These are phyloP conservation scores for Alcedo quadribrachys DNA, from an alignment of 2,797 vertebrate genomes.

Conservation along the genomic window DNA sequence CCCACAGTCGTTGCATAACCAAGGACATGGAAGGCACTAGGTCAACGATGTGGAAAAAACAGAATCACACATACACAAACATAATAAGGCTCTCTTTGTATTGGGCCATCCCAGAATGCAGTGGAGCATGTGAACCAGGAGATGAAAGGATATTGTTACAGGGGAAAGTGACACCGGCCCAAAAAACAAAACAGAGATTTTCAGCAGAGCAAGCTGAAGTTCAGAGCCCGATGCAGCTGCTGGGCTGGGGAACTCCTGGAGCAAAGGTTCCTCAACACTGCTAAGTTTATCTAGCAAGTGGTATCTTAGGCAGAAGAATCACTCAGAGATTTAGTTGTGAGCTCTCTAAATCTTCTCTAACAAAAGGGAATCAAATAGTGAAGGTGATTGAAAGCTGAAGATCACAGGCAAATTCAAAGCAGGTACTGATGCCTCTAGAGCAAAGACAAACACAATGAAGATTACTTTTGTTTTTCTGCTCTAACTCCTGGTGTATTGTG, in stretches of 20 bases:
- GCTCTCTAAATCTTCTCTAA: not conserved
- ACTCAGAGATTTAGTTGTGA: not conserved
- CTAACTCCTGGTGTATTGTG: not conserved
- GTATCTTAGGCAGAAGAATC: not conserved
- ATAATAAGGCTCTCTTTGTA: conserved; percentile 79
- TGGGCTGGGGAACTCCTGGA: not conserved
- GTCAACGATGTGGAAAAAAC: conserved; percentile 71
- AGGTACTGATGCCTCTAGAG: not conserved
- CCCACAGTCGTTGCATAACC: conserved; percentile 62
- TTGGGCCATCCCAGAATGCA: conserved; percentile 62
- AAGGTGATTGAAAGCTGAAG: not conserved
- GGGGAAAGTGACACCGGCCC: conserved; percentile 66
- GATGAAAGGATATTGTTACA: conserved; percentile 79
- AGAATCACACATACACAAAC: conserved; percentile 67
- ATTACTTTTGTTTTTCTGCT: not conserved
- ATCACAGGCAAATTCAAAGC: not conserved
- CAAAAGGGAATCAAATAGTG: not conserved
- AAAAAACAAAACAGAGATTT: conserved; percentile 54
- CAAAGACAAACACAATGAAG: not conserved
- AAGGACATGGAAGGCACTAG: conserved; percentile 71
- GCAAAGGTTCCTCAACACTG: not conserved
- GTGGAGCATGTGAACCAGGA: conserved; percentile 49
- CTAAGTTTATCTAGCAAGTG: not conserved
- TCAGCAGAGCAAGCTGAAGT: not conserved
- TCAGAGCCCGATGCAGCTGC: not conserved